Conservation (phyloP, 1,140 invertebrate genomes). For the Colletes gigas region DNA sequence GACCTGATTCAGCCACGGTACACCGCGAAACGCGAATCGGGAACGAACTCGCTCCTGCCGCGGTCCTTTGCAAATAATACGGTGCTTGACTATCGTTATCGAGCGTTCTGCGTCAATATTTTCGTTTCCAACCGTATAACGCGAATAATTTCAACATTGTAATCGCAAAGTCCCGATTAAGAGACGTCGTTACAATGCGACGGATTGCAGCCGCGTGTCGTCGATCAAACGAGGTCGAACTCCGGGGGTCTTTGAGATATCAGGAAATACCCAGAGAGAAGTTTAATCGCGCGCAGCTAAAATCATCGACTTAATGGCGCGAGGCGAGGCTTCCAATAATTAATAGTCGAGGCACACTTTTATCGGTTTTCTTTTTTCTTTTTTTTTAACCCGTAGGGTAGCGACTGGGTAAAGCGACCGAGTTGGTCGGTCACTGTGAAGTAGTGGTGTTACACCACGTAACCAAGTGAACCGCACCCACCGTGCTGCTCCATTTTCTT, state of each 20-base stretch:
- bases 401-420: constrained; percentile 58
- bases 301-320: constrained; percentile 24
- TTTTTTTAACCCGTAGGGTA: constrained; percentile 49
- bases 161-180: neutral
- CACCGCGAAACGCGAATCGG: neutral
- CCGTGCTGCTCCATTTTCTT: constrained; percentile 64
- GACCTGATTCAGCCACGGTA: neutral
- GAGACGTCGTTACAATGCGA: neutral
- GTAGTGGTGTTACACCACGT: constrained; percentile 60
- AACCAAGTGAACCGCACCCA: constrained; percentile 62
- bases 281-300: neutral
- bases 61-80: neutral
- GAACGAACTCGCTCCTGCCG: neutral
- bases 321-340: constrained; percentile 36
- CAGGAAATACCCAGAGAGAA: neutral
- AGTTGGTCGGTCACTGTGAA: constrained; percentile 66
- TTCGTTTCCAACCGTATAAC: neutral
- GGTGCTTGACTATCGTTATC: neutral
- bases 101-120: neutral
- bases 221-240: constrained; percentile 2
- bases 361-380: constrained; percentile 29
- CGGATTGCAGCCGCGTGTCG: too few relatives aligned
- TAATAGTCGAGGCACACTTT: constrained; percentile 40
- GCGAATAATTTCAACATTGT: neutral
- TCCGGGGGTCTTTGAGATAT: neutral